These are phyloP conservation scores for Myotis daubentonii DNA, from an alignment of 2,797 vertebrate genomes.

Conservation along the genomic window DNA sequence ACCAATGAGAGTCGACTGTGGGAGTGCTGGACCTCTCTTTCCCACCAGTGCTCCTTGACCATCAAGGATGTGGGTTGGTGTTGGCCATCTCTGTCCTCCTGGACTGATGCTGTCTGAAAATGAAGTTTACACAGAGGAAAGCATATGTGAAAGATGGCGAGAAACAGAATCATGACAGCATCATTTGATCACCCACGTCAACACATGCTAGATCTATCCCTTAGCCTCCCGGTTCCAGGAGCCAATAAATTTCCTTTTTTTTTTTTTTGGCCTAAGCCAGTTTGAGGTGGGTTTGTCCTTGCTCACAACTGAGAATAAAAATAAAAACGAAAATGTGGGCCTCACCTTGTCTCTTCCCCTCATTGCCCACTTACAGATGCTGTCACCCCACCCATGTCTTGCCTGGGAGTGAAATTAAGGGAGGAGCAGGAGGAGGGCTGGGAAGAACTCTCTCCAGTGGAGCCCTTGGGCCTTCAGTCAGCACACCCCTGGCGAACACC, in stretches of 20 bases:
- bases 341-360: not conserved
- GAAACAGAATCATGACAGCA: accelerated
- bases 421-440: accelerated
- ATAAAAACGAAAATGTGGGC: not conserved
- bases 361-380: not conserved
- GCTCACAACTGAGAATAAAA: not conserved
- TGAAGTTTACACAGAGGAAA: not conserved
- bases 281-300: not conserved
- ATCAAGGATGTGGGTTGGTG: accelerated
- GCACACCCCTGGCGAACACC: not conserved
- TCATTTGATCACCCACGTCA: not conserved
- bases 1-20: not conserved
- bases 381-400: not conserved
- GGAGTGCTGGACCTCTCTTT: not conserved
- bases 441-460: not conserved
- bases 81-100: not conserved
- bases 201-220: too few relatives aligned
- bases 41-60: not conserved
- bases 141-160: not conserved
- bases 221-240: not conserved
- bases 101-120: not conserved
- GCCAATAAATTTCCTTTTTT: too few relatives aligned
- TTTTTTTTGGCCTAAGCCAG: not conserved
- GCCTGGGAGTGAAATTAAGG: not conserved
- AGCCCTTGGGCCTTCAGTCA: not conserved